These are phyloP conservation scores for Lates japonicus DNA, from an alignment of 2,797 vertebrate genomes.

Conservation along the genomic window DNA sequence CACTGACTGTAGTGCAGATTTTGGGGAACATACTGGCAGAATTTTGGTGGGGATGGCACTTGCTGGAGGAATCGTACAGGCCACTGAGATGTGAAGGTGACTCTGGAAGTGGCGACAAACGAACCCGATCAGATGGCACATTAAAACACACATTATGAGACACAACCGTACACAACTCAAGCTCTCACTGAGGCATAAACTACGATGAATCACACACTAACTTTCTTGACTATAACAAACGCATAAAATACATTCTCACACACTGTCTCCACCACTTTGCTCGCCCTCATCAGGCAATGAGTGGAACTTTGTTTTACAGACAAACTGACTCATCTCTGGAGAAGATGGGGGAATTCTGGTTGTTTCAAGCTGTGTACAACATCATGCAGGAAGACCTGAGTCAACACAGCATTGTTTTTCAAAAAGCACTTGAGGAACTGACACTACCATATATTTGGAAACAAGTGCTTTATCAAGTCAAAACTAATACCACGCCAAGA, in stretches of 20 bases:
- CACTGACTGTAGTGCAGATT: conserved; percentile 46
- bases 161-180: conserved; percentile 22
- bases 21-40: conserved; percentile 88
- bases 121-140: conserved; percentile 71
- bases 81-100: conserved; percentile 92
- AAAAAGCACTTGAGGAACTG: conserved; percentile 40
- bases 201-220: conserved; percentile 69
- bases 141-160: conserved; percentile 38
- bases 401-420: conserved; percentile 53
- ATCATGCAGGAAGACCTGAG: conserved; percentile 60
- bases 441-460: conserved; percentile 36
- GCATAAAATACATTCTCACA: conserved; percentile 73
- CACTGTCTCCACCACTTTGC: conserved; percentile 69
- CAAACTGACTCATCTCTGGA: conserved; percentile 78
- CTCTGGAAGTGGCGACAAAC: conserved; percentile 85
- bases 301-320: conserved; percentile 76
- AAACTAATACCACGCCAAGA: conserved; percentile 26
- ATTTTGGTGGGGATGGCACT: conserved; percentile 89
- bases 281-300: conserved; percentile 50
- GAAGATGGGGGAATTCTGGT: conserved; percentile 73
- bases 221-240: conserved; percentile 50
- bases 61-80: conserved; percentile 88
- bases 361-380: conserved; percentile 54
- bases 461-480: conserved; percentile 37
- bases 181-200: conserved; percentile 41